Evolutionary conservation across 1,140 invertebrate genomes (phyloP), one percentile per base, ranked within the genome.

Genomic region (Hycleus cichorii): DNA sequence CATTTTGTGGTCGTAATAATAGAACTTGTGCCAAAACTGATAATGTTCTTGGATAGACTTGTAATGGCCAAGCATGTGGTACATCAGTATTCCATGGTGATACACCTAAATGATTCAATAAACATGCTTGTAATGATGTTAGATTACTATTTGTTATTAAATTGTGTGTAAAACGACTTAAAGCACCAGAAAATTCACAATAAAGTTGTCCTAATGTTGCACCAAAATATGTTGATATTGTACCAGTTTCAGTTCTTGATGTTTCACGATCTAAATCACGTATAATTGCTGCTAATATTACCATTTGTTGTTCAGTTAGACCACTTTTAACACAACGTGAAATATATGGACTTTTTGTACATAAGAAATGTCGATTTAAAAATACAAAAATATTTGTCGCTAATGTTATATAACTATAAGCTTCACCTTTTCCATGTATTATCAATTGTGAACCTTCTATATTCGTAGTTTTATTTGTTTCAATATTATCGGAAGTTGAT

Each of bases 341-440:
- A 32, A 85, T 73, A 62, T 77, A 82, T 6, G 61, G 61, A 49
- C 68, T 81, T 70, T 83, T 80, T 49, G 83, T 83, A 55, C 81
- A 82, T 47, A 90, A 75, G 43, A 89, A 79, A 65, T 88, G 82
- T 47, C 68, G 85, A 74, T 77, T 78, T 25, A 81, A 66, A 39
- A 81, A 73, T 0, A 70, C 69, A 67, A 93, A 89, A 39, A 93
- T 88, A 69, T 88, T 85, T 7, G 85, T 86, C 2, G 89, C 89
- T 58, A 93, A 73, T 10, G 81, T 80, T 64, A 92, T 89, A 72
- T 89, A 94, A 50, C 89, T 89, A 73, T 94, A 89, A 6, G 92
- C 91, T 72, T 96, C 93, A 55, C 89, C 84, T 73, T 93, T 91
- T 66, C 94, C 92, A 2, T 91, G 91, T 52, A 95, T 88, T 44